Percentiles rank a stretch among this genome's conserved stretches.
Conservation (phyloP, 2,888 invertebrate genomes). For the Polyommatus iphigenia region DNA sequence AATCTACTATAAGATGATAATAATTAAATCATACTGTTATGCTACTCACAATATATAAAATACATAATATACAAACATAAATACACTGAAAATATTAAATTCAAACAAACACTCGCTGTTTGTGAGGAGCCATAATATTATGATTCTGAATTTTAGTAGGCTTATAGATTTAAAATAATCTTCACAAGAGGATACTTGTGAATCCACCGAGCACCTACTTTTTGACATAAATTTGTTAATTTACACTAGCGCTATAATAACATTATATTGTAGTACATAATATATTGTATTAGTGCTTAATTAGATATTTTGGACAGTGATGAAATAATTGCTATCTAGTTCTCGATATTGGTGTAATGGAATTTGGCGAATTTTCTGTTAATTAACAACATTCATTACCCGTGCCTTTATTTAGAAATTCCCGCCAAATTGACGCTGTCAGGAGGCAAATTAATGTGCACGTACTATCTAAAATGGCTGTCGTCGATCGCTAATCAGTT, state of each 20-base stretch:
- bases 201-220: no score
- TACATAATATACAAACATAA: no score
- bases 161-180: no score
- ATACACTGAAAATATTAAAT: no score
- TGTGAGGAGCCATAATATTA: no score
- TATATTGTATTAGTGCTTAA: not conserved
- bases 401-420: slow-evolving; percentile 33
- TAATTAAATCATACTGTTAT: no score
- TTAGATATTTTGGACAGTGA: slow-evolving; percentile 11
- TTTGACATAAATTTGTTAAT: no score
- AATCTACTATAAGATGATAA: no score
- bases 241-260: not conserved
- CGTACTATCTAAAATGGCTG: slow-evolving; percentile 27
- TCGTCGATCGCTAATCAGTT: slow-evolving; percentile 4
- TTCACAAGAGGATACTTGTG: no score
- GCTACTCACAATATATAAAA: no score
- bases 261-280: not conserved
- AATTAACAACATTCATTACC: slow-evolving; percentile 32
- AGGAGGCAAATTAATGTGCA: slow-evolving; percentile 25
- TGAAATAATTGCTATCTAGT: slow-evolving; percentile 9
- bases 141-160: no score
- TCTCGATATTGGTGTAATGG: not conserved
- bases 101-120: no score
- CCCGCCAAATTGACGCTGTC: slow-evolving; percentile 30
- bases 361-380: slow-evolving; percentile 2